phyloP scores from a whole-genome alignment of 2,888 invertebrate genomes.

The Gastrophysa polygoni region DNA sequence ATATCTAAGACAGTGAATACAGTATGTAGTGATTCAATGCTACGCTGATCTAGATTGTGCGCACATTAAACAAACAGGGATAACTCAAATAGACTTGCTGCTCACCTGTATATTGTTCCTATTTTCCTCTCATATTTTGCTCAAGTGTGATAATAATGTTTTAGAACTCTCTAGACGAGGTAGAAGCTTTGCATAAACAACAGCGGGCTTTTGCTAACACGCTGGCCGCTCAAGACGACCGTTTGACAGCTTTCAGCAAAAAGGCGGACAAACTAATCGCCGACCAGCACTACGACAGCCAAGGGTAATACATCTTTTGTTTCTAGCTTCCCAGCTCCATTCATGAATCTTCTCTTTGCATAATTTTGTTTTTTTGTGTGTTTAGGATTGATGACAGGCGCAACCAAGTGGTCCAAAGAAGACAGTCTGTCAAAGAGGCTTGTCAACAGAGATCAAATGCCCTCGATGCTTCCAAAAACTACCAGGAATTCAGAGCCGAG shows the following conservation, averaged over 20 bases:
- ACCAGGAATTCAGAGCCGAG: slow-evolving; percentile 91
- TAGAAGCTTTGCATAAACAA: slow-evolving; percentile 88
- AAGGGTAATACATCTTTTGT: slow-evolving; percentile 64
- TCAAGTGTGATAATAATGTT: slow-evolving; percentile 14
- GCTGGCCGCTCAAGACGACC: slow-evolving; percentile 90
- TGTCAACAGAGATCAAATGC: slow-evolving; percentile 76
- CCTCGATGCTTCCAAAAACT: slow-evolving; percentile 83
- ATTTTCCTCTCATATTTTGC: background rate
- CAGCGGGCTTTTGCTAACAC: slow-evolving; percentile 95
- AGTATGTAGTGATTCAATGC: too few species aligned
- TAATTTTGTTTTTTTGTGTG: too few species aligned
- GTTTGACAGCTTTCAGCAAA: slow-evolving; percentile 81
- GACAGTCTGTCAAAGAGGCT: slow-evolving; percentile 76
- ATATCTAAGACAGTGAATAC: too few species aligned
- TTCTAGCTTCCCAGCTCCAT: slow-evolving; percentile 20
- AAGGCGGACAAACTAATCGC: slow-evolving; percentile 81
- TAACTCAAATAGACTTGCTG: too few species aligned
- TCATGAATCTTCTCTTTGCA: too few species aligned
- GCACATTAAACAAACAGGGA: too few species aligned
- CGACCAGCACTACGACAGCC: slow-evolving; percentile 79
- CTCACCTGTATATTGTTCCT: too few species aligned
- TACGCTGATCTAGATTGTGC: too few species aligned
- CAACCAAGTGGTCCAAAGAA: slow-evolving; percentile 74
- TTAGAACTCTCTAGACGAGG: slow-evolving; percentile 86
- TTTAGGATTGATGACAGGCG: slow-evolving; percentile 75